Conservation (phyloP, 2,888 invertebrate genomes). For the Operophtera brumata region DNA sequence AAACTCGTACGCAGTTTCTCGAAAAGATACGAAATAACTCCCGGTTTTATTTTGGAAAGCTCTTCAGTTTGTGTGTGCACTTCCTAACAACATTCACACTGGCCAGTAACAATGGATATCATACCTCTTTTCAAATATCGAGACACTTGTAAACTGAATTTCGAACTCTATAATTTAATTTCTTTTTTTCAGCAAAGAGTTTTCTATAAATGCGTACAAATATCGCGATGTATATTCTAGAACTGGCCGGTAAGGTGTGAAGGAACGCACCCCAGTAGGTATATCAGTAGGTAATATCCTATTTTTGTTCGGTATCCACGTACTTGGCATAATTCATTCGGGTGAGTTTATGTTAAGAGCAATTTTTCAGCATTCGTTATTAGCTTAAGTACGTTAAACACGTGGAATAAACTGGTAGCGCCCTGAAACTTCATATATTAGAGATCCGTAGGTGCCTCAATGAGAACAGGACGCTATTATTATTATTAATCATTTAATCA, state of each 20-base stretch:
- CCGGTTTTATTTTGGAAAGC: too few relatives aligned
- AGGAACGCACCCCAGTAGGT: conserved; percentile 44
- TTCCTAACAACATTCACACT: conserved; percentile 1
- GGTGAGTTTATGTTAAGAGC: conserved; percentile 33
- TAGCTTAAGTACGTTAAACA: too few relatives aligned
- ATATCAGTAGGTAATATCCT: conserved; percentile 37
- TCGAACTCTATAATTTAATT: conserved; percentile 10
- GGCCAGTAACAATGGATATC: neutral
- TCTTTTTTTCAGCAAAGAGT: conserved; percentile 23
- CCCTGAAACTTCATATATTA: too few relatives aligned
- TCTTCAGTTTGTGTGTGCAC: conserved; percentile 38
- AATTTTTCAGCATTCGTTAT: conserved; percentile 18
- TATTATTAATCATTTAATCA: too few relatives aligned
- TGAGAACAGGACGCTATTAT: too few relatives aligned
- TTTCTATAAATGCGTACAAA: conserved; percentile 51
- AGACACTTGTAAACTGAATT: conserved; percentile 11
- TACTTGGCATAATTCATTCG: conserved; percentile 51
- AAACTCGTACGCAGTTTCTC: too few relatives aligned
- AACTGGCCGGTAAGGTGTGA: conserved; percentile 69
- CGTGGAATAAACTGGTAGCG: too few relatives aligned
- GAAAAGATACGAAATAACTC: too few relatives aligned
- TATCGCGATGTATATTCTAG: conserved; percentile 52
- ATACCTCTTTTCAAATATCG: conserved; percentile 16
- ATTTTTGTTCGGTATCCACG: conserved; percentile 69
- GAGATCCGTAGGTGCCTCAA: too few relatives aligned